Base-by-base conservation (phyloP, 2,113 vertebrate genomes). In the Ammospiza nelsoni region DNA sequence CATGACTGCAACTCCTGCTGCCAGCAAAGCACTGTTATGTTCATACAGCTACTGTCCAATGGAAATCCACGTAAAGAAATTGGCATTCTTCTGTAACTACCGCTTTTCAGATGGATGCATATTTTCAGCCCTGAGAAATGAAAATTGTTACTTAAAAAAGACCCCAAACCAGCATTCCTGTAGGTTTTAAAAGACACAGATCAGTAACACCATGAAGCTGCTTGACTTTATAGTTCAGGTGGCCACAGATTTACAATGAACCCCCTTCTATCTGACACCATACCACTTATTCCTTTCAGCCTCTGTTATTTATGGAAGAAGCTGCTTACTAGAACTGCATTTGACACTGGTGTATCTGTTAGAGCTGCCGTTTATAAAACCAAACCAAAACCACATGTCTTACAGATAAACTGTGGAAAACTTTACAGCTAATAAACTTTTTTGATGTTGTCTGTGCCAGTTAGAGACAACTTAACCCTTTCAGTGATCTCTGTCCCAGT, bases 331-430 rank as follows among this genome's bases (percentile, higher is more conserved):
- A 44, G 77, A 96, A 86, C 76, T 95, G 49, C 82, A 88, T 87
- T 95, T 9, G 41, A 66, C 19, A 48, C 80, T n/a, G 71, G 49
- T 35, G 20, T 55, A 71, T 59, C 89, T 89, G 92, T 86, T 94
- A 95, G 67, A 95, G 95, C 21, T 89, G 92, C 37, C 74, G 5
- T 95, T 97, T 95, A 97, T 49, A 96, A 94, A 97, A 67, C 66
- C 91, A 97, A 97, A 97, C 58, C 90, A 91, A 97, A 96, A 92
- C 97, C 94, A 97, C 67, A 96, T 95, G 94, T 82, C 93, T 39
- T 43, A 68, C 48, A 95, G 92, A 97, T 95, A 97, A 97, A 96
- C 62, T 92, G 35, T 80, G 87, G 69, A 71, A 74, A 87, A 54
- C 81, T 97, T 95, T 92, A 71, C 73, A 95, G 96, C 92, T 88